These are phyloP conservation scores for Sinosuthora webbiana DNA, from an alignment of 2,113 vertebrate genomes.

Conservation along the genomic window DNA sequence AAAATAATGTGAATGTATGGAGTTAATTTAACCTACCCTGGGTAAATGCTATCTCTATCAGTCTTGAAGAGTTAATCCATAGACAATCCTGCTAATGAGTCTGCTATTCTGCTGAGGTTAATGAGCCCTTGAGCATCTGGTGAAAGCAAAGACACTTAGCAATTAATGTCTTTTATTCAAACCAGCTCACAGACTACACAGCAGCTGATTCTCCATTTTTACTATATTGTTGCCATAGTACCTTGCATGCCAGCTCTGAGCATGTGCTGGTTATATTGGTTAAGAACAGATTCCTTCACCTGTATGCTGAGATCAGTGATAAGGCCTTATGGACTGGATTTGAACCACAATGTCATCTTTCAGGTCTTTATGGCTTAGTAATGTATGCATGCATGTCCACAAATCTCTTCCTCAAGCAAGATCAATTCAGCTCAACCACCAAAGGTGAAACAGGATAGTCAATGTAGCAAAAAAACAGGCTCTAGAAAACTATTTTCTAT, in stretches of 20 bases:
- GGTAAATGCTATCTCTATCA: not conserved
- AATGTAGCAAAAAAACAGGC: not conserved
- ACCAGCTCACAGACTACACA: not conserved
- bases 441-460: not conserved
- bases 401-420: not conserved
- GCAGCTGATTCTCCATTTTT: not conserved
- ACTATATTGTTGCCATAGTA: not conserved
- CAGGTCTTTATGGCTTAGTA: not conserved
- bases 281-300: not conserved
- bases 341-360: not conserved
- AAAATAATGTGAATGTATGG: not conserved
- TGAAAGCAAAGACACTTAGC: conserved; percentile 28
- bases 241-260: not conserved
- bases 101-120: conserved; percentile 37
- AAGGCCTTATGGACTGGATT: not conserved
- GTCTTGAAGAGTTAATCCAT: conserved; percentile 19
- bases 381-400: not conserved
- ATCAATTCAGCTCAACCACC: not conserved
- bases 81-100: conserved; percentile 26
- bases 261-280: not conserved
- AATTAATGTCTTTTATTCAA: conserved; percentile 49
- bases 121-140: conserved; percentile 35
- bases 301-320: not conserved
- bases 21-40: not conserved
- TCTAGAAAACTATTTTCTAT: not conserved